A percentile compares a stretch with the other conserved stretches of the same genome.
phyloP scores from a whole-genome alignment of 2,797 vertebrate genomes.

The Ceyx erithaca region DNA sequence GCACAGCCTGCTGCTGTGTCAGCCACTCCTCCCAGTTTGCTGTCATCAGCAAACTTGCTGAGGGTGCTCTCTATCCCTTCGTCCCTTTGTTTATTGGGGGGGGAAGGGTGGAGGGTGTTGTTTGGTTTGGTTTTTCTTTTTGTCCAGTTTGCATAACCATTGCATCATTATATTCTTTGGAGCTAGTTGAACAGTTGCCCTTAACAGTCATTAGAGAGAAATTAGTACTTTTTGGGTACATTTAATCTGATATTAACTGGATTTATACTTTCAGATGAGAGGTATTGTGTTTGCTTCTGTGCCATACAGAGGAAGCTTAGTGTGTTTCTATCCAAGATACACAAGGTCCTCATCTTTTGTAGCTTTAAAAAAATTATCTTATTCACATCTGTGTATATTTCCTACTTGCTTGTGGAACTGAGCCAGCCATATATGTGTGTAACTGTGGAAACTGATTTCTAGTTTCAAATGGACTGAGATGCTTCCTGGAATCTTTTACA shows the following conservation, averaged over 20 bases:
- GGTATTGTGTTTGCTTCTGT: background rate
- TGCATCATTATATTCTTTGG: background rate
- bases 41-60: too few relatives aligned
- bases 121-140: background rate
- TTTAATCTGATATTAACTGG: background rate
- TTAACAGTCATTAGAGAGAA: background rate
- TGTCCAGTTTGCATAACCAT: background rate
- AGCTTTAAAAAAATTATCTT: background rate
- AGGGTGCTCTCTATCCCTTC: too few relatives aligned
- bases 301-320: background rate
- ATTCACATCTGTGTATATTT: background rate
- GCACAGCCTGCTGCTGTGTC: too few relatives aligned
- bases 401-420: background rate
- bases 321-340: background rate
- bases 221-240: background rate
- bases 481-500: background rate
- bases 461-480: background rate
- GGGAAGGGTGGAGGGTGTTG: too few relatives aligned
- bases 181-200: background rate
- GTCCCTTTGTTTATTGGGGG: too few relatives aligned
- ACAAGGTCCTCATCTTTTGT: background rate
- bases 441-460: background rate
- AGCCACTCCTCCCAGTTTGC: too few relatives aligned
- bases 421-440: accelerated
- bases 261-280: background rate